phyloP scores from a whole-genome alignment of 2,113 vertebrate genomes.

The Xyrauchen texanus region DNA sequence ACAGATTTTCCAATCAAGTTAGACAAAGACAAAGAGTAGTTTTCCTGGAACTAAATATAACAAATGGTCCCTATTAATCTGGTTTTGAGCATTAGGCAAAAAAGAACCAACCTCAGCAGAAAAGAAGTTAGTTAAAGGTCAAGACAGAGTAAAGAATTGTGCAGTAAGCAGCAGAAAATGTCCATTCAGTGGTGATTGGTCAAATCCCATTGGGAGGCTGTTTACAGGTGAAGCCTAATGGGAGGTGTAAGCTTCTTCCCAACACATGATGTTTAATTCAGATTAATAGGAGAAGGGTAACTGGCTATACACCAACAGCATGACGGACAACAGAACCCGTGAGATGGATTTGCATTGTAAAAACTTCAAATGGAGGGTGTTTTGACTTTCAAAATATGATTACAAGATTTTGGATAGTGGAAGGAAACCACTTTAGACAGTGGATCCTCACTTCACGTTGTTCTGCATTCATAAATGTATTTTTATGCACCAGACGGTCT shows the following conservation, averaged over 20 bases:
- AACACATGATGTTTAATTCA: not conserved
- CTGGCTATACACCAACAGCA: not conserved
- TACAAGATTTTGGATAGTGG: not conserved
- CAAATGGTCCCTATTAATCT: slow-evolving; percentile 59
- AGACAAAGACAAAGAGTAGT: not conserved
- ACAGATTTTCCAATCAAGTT: slow-evolving; percentile 17
- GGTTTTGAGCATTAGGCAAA: slow-evolving; percentile 56
- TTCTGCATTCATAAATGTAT: no score
- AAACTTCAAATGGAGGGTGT: not conserved
- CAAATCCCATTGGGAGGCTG: not conserved
- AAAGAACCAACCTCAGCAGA: slow-evolving; percentile 64
- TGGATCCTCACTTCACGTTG: not conserved
- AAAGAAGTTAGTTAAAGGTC: slow-evolving; percentile 46
- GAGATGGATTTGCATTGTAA: not conserved
- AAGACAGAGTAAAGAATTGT: slow-evolving; percentile 19
- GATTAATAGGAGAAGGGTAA: not conserved
- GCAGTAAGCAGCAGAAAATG: slow-evolving; percentile 47
- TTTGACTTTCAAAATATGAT: not conserved
- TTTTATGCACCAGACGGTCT: no score
- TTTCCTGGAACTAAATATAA: slow-evolving; percentile 63
- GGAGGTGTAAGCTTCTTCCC: not conserved
- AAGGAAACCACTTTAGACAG: not conserved
- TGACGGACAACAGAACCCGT: not conserved
- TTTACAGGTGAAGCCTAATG: slow-evolving; percentile 20
- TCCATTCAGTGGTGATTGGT: slow-evolving; percentile 1